Evolutionary conservation across 2,113 vertebrate species (phyloP).

Genomic region (Callionymus lyra): DNA sequence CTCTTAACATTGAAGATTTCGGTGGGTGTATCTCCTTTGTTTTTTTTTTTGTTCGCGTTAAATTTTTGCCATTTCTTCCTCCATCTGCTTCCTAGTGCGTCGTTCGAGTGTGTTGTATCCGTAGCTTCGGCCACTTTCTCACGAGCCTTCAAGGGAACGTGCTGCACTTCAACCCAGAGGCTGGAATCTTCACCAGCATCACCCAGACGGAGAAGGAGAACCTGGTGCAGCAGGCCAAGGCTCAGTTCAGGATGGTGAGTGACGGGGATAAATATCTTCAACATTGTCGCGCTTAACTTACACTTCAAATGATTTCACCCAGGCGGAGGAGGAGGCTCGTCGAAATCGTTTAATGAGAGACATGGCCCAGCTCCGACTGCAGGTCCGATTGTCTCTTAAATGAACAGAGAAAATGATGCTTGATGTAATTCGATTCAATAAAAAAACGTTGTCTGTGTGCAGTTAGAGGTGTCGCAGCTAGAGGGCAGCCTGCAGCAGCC

Average conservation of each 20-base stretch:
- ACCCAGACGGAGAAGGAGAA: slow-evolving; percentile 81
- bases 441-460: slow-evolving; percentile 10
- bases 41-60: too few species aligned
- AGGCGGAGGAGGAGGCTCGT: slow-evolving; percentile 95
- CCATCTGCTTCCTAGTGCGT: slow-evolving; percentile 66
- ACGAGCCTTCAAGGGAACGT: slow-evolving; percentile 86
- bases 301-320: not conserved
- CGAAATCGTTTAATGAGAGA: slow-evolving; percentile 92
- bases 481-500: slow-evolving; percentile 96
- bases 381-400: slow-evolving; percentile 61
- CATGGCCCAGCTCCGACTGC: slow-evolving; percentile 93
- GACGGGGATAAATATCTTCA: not conserved
- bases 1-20: too few species aligned
- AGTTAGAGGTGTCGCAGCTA: slow-evolving; percentile 95
- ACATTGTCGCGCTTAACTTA: not conserved
- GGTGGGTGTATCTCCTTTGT: too few species aligned
- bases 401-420: not conserved
- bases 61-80: not conserved
- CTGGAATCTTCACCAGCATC: slow-evolving; percentile 90
- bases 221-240: slow-evolving; percentile 86
- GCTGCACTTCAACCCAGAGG: slow-evolving; percentile 88
- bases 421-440: too few species aligned
- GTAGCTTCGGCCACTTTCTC: slow-evolving; percentile 94
- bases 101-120: slow-evolving; percentile 83
- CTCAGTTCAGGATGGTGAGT: slow-evolving; percentile 94